Evolutionary conservation across 2,888 invertebrate species (phyloP), one percentile per base, ranked within the genome.

Genomic region (Nymphalis c-album): DNA sequence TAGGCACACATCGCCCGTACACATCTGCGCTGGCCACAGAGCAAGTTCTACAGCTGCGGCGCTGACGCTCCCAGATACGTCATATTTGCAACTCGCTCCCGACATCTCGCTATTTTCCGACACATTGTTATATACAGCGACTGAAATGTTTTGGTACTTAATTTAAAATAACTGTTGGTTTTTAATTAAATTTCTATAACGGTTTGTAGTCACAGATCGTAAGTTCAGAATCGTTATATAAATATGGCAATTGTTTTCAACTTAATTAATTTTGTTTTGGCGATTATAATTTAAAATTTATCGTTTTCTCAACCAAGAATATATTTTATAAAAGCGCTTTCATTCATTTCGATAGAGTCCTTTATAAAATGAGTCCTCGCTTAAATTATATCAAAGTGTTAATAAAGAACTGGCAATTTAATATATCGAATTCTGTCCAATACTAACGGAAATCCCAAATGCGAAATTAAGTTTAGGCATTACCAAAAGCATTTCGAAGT

Each of bases 41-140:
- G 82, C 85, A 91, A 91, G 88, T 91, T 89, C 86, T 86, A 64
- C 64, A 68, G 64, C 47, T 68, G 81, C 85, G 87, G 81, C 85
- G 86, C 80, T 88, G 90, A 88, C 88, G 84, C 84, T 86, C 85
- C 85, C 86, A 89, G 89, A 90, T 89, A 88, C 88, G 89, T 91
- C 90, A 90, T 89, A 90, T 89, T 88, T 84, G 86, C 78, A 72
- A 77, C 72, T 72, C 71, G 72, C 74, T 70, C 73, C 78, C 86
- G 88, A 87, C 88, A 85, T 87, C 85, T 86, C 84, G 64, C 26
- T 60, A 62, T 57, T n/a, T 18, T 55, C 50, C 53, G 60, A 53
- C 35, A 61, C 66, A 65, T 55, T 60, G 61, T 62, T 40, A 57
- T 67, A 58, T 62, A 60, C 35, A 18, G 10, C 5, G 55, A 57